These are phyloP conservation scores for Astyanax mexicanus DNA, from an alignment of 2,797 vertebrate species.

Conservation along the genomic window DNA sequence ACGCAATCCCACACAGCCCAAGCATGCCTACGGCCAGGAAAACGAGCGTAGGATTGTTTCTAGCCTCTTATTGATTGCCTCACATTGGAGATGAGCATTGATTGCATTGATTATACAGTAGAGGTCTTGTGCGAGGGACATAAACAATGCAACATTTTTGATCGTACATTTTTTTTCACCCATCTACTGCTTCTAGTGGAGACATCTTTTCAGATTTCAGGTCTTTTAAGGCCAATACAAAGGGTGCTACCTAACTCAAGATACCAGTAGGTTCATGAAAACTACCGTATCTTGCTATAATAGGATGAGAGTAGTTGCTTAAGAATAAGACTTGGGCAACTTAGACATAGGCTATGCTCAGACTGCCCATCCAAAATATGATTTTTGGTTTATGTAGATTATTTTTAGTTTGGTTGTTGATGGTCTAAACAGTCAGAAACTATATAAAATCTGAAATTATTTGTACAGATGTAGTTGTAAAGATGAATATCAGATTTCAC, in stretches of 20 bases:
- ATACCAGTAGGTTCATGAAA: background rate
- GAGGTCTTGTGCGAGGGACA: background rate
- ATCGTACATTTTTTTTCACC: background rate
- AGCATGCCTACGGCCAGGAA: conserved; percentile 17
- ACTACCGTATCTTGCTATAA: no score
- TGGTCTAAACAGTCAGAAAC: no score
- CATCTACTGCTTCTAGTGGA: background rate
- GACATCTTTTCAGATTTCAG: background rate
- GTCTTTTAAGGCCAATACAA: conserved; percentile 13
- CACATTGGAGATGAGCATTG: conserved; percentile 26
- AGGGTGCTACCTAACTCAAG: conserved; percentile 28
- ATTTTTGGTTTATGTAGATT: no score
- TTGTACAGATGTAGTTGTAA: no score
- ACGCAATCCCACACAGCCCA: conserved; percentile 43
- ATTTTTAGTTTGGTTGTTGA: no score
- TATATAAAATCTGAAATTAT: no score
- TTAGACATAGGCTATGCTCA: no score
- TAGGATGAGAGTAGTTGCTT: no score
- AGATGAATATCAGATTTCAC: no score
- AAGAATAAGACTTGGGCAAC: no score
- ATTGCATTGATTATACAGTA: conserved; percentile 2
- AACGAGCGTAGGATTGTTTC: conserved; percentile 7
- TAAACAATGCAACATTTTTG: background rate
- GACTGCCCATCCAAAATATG: no score
- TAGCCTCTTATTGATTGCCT: conserved; percentile 25